Base-by-base conservation (phyloP, 2,888 invertebrate species). In the Drosophila monieri region DNA sequence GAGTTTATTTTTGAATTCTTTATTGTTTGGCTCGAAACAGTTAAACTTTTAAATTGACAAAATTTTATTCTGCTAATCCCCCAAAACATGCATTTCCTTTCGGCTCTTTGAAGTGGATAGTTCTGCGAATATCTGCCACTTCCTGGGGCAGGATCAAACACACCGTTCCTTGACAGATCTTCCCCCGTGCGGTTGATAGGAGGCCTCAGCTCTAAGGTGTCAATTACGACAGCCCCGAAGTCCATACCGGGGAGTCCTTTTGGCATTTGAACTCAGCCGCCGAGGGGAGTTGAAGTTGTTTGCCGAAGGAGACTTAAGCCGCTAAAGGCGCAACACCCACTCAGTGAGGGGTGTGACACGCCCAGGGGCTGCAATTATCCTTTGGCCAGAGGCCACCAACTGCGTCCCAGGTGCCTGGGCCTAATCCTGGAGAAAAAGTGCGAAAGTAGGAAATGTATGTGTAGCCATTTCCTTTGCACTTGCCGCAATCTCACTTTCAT, bases 311-410 rank as follows among this genome's bases (percentile, higher is more conserved):
- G 64, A 62, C 52, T 54, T 80, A 88, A 83, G 74, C 88, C 81
- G 88, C 84, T 88, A 85, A 83, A 83, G 88, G 57, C 84, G 76
- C 85, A 84, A 84, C 87, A 66, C 85, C 87, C 74, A 80, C 62
- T 47, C 70, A 66, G 80, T 30, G 37, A 51, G 69, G 73, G 75
- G 69, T 43, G 48, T 25, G 18, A n/a, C 46, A 62, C 56, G 73
- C 72, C 74, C 71, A 12, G 12, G 47, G 18, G 60, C 67, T 73
- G 85, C 85, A 80, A 87, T 80, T 80, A 80, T 67, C 47, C 57
- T 27, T 15, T 37, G 43, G 56, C 37, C 30, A 21, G 8, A 18
- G 74, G 37, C 74, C 76, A 78, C 77, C 83, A 69, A 64, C 80
- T 80, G 69, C 39, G 69, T 30, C 73, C 69, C 86, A 88, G 86